Percentiles rank a stretch among this genome's conserved stretches.
These are phyloP conservation scores for Zaprionus gabonicus DNA, from an alignment of 1,140 invertebrate genomes.

Conservation along the genomic window DNA sequence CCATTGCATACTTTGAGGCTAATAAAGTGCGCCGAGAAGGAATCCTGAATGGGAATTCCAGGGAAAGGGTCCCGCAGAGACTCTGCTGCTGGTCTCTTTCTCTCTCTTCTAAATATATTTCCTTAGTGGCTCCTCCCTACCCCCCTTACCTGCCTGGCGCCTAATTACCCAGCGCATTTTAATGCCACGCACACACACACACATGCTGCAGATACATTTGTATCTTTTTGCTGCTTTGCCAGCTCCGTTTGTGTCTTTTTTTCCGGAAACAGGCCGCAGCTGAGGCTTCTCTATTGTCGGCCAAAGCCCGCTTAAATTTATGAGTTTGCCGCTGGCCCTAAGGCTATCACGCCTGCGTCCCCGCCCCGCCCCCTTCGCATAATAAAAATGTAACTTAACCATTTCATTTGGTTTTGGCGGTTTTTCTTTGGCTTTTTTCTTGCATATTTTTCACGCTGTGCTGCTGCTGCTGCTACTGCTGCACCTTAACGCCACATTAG, in stretches of 20 bases:
- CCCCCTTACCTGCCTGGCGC: constrained; percentile 22
- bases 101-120: neutral
- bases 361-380: constrained; percentile 25
- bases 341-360: neutral
- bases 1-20: constrained; percentile 66
- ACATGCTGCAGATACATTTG: constrained; percentile 30
- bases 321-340: constrained; percentile 27
- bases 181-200: constrained; percentile 2
- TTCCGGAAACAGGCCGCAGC: constrained; percentile 31
- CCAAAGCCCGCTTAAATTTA: constrained; percentile 62
- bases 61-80: neutral
- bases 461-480: constrained; percentile 49
- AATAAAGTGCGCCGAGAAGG: constrained; percentile 52
- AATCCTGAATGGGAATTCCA: neutral
- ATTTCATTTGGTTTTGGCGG: constrained; percentile 72
- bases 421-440: constrained; percentile 24
- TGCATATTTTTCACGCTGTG: constrained; percentile 55
- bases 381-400: constrained; percentile 67
- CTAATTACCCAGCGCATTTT: constrained; percentile 48
- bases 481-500: constrained; percentile 43
- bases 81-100: neutral
- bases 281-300: constrained; percentile 30
- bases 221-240: constrained; percentile 24
- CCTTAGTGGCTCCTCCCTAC: neutral
- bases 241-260: constrained; percentile 8